Evolutionary conservation across 2,888 invertebrate species (phyloP).

Genomic region (Erannis defoliaria): DNA sequence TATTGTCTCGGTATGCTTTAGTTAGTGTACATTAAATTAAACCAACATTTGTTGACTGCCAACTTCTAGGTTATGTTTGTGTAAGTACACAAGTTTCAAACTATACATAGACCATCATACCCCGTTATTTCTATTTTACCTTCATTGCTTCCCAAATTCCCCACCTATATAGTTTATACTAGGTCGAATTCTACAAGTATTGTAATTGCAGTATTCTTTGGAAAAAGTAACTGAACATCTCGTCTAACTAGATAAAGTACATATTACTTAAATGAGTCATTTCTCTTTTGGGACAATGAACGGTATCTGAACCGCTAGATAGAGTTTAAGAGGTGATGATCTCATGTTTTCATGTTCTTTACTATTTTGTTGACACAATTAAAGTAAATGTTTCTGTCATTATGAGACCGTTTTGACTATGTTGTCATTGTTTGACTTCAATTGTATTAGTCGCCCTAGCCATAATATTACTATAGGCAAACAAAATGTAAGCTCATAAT

Average conservation of each 20-base stretch:
- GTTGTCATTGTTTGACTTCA: constrained; percentile 16
- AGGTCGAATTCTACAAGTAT: neutral
- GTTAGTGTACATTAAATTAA: neutral
- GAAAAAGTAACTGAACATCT: constrained; percentile 9
- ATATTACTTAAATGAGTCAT: constrained; percentile 52
- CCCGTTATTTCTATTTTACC: neutral
- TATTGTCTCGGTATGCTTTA: neutral
- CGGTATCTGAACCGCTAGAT: constrained; percentile 26
- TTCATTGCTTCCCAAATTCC: too few relatives aligned
- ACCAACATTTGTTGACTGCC: too few relatives aligned
- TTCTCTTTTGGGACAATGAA: constrained; percentile 55
- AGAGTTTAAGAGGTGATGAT: constrained; percentile 57
- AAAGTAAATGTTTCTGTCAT: constrained; percentile 32
- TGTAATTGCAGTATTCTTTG: neutral
- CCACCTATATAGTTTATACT: too few relatives aligned
- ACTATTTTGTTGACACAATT: constrained; percentile 44
- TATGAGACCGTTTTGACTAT: constrained; percentile 4
- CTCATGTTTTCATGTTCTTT: constrained; percentile 53
- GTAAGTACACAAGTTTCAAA: constrained; percentile 5
- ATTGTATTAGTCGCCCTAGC: neutral
- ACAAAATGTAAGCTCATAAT: neutral
- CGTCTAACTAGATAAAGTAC: constrained; percentile 5
- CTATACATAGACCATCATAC: neutral
- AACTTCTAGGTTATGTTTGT: constrained; percentile 44
- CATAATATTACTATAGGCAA: neutral